Conservation (phyloP, 1,140 invertebrate genomes). For the Tetramorium simillimum region DNA sequence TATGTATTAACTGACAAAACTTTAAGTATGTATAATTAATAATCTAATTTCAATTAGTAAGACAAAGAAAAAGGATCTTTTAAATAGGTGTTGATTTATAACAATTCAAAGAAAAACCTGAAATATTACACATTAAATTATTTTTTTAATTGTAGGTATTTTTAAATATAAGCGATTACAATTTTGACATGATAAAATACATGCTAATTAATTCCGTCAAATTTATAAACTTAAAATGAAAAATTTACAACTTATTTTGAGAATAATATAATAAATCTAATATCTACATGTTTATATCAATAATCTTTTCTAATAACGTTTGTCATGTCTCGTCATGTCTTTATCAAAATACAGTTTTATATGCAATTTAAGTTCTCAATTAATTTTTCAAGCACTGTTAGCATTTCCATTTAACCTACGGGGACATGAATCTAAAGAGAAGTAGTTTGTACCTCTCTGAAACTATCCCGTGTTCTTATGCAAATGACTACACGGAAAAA, state of each 20-base stretch:
- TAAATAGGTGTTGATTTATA: background rate
- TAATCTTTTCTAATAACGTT: too few relatives aligned
- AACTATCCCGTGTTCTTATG: conserved; percentile 41
- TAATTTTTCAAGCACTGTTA: conserved; percentile 21
- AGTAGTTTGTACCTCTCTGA: conserved; percentile 7
- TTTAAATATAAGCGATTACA: background rate
- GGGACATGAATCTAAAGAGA: conserved; percentile 20
- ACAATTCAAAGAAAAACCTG: background rate
- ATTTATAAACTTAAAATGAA: background rate
- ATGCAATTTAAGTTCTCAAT: background rate
- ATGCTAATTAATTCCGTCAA: background rate
- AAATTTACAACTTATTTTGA: background rate
- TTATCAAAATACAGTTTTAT: background rate
- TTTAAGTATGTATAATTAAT: background rate
- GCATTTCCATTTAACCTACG: background rate
- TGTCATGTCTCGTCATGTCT: too few relatives aligned
- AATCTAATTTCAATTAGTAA: background rate
- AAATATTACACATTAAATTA: background rate
- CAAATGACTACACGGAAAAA: conserved; percentile 37
- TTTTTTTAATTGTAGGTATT: background rate
- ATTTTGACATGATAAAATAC: background rate
- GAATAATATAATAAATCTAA: background rate
- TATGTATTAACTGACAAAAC: background rate
- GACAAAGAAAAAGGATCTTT: background rate
- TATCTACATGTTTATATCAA: too few relatives aligned